A percentile compares a stretch with the other conserved stretches of the same genome.
These are phyloP conservation scores for Bombus haemorrhoidalis DNA, from an alignment of 1,140 invertebrate genomes.

Conservation along the genomic window DNA sequence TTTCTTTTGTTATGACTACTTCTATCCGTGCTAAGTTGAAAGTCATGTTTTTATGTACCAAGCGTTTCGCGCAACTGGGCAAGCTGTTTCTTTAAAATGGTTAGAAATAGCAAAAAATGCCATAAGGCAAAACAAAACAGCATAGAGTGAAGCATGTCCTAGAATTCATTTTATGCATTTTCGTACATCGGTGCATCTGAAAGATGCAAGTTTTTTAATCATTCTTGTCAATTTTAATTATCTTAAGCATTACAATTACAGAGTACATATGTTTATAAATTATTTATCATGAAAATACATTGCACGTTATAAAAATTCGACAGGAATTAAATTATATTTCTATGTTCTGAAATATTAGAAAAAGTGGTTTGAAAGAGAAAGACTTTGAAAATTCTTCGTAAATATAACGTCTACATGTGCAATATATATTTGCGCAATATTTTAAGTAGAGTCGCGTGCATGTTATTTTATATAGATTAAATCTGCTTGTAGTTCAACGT, in stretches of 20 bases:
- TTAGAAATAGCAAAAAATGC: background rate
- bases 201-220: background rate
- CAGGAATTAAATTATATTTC: too few species aligned
- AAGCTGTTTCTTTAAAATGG: background rate
- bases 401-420: too few species aligned
- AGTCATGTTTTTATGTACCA: background rate
- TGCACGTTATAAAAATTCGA: too few species aligned
- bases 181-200: background rate
- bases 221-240: background rate
- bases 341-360: too few species aligned
- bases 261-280: too few species aligned
- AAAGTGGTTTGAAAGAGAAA: too few species aligned
- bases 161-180: background rate
- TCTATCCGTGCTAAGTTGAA: background rate
- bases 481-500: background rate
- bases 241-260: background rate
- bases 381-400: too few species aligned
- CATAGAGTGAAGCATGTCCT: background rate
- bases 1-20: background rate
- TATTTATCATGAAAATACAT: too few species aligned
- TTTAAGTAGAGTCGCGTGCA: too few species aligned
- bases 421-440: too few species aligned
- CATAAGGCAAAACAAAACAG: background rate
- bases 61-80: background rate
- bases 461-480: background rate